Base-by-base conservation (phyloP, 1,140 invertebrate genomes). In the Pectinophora gossypiella region DNA sequence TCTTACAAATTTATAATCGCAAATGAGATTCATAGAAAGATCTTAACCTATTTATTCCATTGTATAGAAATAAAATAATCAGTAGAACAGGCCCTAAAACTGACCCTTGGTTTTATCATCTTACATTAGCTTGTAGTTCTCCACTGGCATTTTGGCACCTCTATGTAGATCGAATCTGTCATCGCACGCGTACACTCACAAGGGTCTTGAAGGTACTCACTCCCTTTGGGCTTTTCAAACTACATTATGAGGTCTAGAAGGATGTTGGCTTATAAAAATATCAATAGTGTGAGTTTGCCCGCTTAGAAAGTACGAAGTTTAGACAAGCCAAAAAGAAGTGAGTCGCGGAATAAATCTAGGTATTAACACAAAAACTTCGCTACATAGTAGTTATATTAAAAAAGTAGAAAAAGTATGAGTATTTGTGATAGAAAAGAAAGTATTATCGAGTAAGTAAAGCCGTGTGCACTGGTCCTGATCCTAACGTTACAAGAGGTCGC, bases 1-100 rank as follows among this genome's bases (percentile, higher is more conserved):
- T 40, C n/a, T 7, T 2, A 15, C 1, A 16, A 40, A 40, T 6
- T 16, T 6, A 7, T 40, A 16, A 16, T 40, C 36, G 50, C 44
- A 51, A 57, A 56, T 68, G 66, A 69, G 66, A 69, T 64, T 69
- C 66, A 48, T 48, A 46, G 48, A 61, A 59, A 67, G 57, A 57
- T 56, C 56, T 58, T 59, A 59, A 55, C 50, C 45, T 60, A 57
- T 13, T 38, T 35, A 49, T 22, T 15, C 36, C 16, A 18, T 15
- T 40, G 7, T 10, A 18, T 12, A 40, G 6, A 16, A 15, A n/a
- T 38, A 6, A 15, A 38, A 38, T 38, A 40, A 40, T 40, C 7
- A 13, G 16, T 15, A 40, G 16, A 13, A 15, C 2, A 40, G 36
- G 16, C 36, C 10, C 36, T 5, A 40, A 40, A 13, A 32, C 1